Percentiles rank a stretch among this genome's conserved stretches.
phyloP scores from a whole-genome alignment of 2,113 vertebrate genomes.

The Pseudonaja textilis region DNA sequence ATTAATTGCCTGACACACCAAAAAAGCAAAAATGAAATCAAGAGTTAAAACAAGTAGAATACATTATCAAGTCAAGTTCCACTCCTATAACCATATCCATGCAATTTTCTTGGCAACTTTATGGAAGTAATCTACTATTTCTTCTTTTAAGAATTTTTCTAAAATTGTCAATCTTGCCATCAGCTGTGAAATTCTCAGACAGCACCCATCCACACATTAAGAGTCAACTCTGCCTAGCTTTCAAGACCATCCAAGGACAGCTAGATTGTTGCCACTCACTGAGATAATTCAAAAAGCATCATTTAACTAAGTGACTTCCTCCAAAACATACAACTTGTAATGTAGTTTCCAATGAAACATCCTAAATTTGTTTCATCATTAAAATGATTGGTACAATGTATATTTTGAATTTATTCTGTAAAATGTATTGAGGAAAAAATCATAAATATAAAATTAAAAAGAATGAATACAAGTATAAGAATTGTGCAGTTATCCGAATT shows the following conservation, averaged over 20 bases:
- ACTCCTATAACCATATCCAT: neutral
- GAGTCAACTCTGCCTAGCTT: neutral
- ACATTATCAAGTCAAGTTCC: neutral
- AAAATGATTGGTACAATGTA: neutral
- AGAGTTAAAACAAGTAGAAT: neutral
- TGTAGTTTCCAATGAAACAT: neutral
- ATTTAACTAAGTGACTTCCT: neutral
- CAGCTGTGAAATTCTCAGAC: neutral
- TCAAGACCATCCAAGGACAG: neutral
- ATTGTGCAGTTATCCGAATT: neutral
- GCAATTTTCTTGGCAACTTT: neutral
- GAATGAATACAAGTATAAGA: constrained; percentile 32
- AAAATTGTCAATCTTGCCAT: neutral
- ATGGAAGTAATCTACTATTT: neutral
- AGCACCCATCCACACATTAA: neutral
- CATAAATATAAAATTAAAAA: constrained; percentile 56
- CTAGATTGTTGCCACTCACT: neutral
- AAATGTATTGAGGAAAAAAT: neutral
- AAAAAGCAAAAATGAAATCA: neutral
- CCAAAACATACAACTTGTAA: neutral
- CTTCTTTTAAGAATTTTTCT: neutral
- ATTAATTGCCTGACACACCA: neutral
- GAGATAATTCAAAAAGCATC: neutral
- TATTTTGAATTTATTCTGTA: neutral
- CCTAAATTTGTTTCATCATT: neutral